Evolutionary conservation across 2,113 vertebrate species (phyloP).

Genomic region (Zapus hudsonius): DNA sequence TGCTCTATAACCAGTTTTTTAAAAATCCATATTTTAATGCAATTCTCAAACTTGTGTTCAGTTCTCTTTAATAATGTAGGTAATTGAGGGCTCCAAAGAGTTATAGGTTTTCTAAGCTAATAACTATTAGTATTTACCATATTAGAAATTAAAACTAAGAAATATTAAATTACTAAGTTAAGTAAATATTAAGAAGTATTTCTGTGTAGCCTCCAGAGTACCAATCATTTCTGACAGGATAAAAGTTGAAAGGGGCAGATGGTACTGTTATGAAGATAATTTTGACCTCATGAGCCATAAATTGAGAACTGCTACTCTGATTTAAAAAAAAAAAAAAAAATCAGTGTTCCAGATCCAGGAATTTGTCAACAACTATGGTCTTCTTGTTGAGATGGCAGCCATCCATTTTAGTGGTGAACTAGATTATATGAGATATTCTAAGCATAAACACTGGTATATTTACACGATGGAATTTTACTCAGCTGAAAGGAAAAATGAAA

Average conservation of each 20-base stretch:
- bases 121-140: background rate
- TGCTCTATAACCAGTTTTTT: background rate
- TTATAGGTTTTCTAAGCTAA: background rate
- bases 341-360: background rate
- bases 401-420: background rate
- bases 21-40: background rate
- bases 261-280: background rate
- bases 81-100: background rate
- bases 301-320: constrained; percentile 21
- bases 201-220: background rate
- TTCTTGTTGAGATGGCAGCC: background rate
- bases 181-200: background rate
- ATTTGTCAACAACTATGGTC: background rate
- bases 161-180: constrained; percentile 32
- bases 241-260: background rate
- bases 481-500: no score
- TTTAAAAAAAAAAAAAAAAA: background rate
- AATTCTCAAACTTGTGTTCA: constrained; percentile 26
- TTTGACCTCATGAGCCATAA: background rate
- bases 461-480: no score
- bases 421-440: background rate
- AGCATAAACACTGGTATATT: background rate
- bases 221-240: background rate
- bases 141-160: constrained; percentile 13
- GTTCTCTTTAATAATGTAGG: background rate